These are phyloP conservation scores for Sternarchorhynchus goeldii DNA, from an alignment of 2,797 vertebrate genomes.

Conservation along the genomic window DNA sequence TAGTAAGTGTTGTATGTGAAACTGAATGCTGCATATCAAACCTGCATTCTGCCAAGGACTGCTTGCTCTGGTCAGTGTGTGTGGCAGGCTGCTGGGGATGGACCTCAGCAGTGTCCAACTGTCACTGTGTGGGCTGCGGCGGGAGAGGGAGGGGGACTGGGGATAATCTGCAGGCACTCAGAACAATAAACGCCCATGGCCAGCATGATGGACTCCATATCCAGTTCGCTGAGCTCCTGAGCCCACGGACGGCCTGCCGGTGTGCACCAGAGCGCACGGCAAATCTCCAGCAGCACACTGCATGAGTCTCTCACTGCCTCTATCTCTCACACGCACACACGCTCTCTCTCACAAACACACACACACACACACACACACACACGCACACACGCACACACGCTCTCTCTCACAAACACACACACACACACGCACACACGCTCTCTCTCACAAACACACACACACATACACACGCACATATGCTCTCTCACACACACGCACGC, in stretches of 20 bases:
- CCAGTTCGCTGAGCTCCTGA: slow-evolving; percentile 60
- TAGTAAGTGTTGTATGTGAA: too few species aligned
- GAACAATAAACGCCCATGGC: slow-evolving; percentile 43
- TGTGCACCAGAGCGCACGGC: slow-evolving; percentile 44
- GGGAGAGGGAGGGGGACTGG: slow-evolving; percentile 58
- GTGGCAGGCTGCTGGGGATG: background rate
- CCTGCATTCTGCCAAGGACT: too few species aligned
- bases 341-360: too few species aligned
- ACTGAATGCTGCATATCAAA: too few species aligned
- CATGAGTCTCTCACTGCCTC: slow-evolving; percentile 5
- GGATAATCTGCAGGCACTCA: slow-evolving; percentile 61
- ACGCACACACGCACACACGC: too few species aligned
- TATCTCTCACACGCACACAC: slow-evolving; percentile 30
- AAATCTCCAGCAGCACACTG: slow-evolving; percentile 37
- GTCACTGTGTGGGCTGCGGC: slow-evolving; percentile 66
- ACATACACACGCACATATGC: slow-evolving; percentile 18
- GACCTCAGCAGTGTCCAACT: slow-evolving; percentile 60
- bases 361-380: too few species aligned
- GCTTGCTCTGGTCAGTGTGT: too few species aligned
- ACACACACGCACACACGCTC: slow-evolving; percentile 9
- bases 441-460: slow-evolving; percentile 4
- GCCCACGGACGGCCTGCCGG: slow-evolving; percentile 42
- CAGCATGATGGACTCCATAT: slow-evolving; percentile 63
- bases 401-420: background rate
- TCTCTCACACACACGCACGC: background rate